Percentiles rank a stretch among this genome's conserved stretches.
phyloP scores from a whole-genome alignment of 2,113 vertebrate genomes.

The Dasypus novemcinctus region DNA sequence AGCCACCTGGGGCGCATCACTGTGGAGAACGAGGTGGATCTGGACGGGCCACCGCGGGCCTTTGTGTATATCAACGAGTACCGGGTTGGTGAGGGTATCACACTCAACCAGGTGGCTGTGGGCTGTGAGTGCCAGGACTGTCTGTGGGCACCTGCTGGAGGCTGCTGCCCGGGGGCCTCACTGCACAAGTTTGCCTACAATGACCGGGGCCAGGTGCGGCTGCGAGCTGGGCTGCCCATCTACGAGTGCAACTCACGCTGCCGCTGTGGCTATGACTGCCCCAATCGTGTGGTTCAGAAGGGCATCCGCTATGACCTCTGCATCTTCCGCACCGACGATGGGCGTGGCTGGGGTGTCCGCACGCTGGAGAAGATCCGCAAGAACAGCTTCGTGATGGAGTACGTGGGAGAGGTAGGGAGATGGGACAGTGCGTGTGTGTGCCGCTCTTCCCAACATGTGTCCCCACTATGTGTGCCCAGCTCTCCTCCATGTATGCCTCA shows the following conservation, averaged over 20 bases:
- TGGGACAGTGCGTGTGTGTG: not conserved
- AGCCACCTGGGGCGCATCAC: constrained; percentile 89
- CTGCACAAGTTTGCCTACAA: constrained; percentile 91
- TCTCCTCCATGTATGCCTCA: not conserved
- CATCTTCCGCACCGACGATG: constrained; percentile 92
- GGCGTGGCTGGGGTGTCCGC: constrained; percentile 94
- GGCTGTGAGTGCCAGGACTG: constrained; percentile 92
- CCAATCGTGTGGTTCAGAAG: constrained; percentile 93
- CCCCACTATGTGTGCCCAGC: not conserved
- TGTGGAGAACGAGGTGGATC: constrained; percentile 91
- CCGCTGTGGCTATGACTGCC: constrained; percentile 88
- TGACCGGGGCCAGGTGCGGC: constrained; percentile 86
- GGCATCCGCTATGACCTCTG: constrained; percentile 93
- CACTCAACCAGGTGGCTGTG: constrained; percentile 84
- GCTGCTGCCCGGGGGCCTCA: constrained; percentile 91
- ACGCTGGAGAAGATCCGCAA: constrained; percentile 91
- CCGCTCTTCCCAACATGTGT: not conserved
- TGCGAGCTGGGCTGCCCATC: constrained; percentile 90
- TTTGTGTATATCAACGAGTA: constrained; percentile 94
- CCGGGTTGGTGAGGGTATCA: constrained; percentile 88
- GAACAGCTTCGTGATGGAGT: constrained; percentile 96
- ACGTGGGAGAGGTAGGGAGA: constrained; percentile 92
- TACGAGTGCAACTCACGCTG: constrained; percentile 94
- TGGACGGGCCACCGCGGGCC: constrained; percentile 90
- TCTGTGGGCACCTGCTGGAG: constrained; percentile 82